Evolutionary conservation across 2,888 invertebrate species (phyloP), one percentile per base, ranked within the genome.

Genomic region (Pheosia tremula): DNA sequence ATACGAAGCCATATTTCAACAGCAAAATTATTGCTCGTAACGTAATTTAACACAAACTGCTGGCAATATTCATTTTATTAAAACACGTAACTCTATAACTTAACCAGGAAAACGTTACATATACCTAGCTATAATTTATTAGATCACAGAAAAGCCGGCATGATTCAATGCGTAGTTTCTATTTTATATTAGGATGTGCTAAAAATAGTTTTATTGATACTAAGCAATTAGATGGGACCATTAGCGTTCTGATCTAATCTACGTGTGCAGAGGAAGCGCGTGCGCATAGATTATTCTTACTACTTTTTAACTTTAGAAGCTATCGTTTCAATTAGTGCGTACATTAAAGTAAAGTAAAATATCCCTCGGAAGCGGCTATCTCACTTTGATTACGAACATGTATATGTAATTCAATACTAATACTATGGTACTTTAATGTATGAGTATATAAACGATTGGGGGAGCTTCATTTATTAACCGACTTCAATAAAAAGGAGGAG

Each of bases 201-300:
- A 70, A 74, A 80, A 78, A 83, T 83, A 83, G 76, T 77, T 83
- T 82, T 80, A 82, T 80, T 79, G 78, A 73, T 78, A 79, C 80
- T 77, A 69, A 62, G 82, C 82, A 86, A 87, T 87, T 87, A 85
- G 79, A 72, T 66, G 73, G 68, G 41, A 64, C 79, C 82, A 85
- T 88, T 84, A 86, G 78, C 79, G 68, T 78, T 69, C 74, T 67
- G 79, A 85, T 86, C 79, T 86, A 79, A 87, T 87, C 86, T 79
- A 58, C 55, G 62, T 53, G 66, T 73, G 73, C 58, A 68, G 71
- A 59, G 67, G 58, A 59, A 65, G 69, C 62, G 73, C 75, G 68
- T 68, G 72, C 72, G 67, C 72, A 67, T 67, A 73, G 58, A 55
- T 47, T 52, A 47, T 13, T 74, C 83, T 85, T 81, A 86, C 81